These are phyloP conservation scores for Synodontis membranacea DNA, from an alignment of 2,113 vertebrate species.

Conservation along the genomic window DNA sequence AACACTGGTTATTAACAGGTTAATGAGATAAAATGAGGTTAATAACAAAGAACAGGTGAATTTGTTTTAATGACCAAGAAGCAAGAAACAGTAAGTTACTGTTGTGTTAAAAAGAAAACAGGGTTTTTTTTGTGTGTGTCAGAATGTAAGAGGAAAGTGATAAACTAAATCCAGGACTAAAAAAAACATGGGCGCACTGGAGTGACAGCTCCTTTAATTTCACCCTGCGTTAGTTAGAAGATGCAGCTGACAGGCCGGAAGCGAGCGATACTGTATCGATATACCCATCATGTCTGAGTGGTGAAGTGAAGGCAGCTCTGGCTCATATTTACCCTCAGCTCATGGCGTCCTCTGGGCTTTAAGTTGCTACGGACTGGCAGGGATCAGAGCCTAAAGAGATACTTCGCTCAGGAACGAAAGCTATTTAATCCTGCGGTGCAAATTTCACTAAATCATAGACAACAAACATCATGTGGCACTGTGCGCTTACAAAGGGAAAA, in stretches of 20 bases:
- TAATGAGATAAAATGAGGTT: too few species aligned
- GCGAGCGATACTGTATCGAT: slow-evolving; percentile 13
- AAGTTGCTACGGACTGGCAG: not conserved
- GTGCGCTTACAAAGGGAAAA: not conserved
- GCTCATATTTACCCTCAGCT: slow-evolving; percentile 25
- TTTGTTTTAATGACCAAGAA: too few species aligned
- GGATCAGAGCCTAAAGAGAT: slow-evolving; percentile 16
- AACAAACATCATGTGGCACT: not conserved
- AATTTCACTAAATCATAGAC: slow-evolving; percentile 13
- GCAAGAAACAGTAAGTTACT: too few species aligned
- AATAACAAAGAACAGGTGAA: too few species aligned
- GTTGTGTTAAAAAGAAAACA: too few species aligned
- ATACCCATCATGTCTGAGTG: slow-evolving; percentile 21
- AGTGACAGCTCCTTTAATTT: slow-evolving; percentile 39
- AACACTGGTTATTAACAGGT: too few species aligned
- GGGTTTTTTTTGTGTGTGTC: too few species aligned
- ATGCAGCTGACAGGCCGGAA: slow-evolving; percentile 20
- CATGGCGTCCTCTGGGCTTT: slow-evolving; percentile 13
- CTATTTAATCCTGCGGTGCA: not conserved
- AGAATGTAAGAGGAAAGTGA: not conserved
- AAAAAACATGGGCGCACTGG: not conserved
- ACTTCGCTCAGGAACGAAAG: not conserved
- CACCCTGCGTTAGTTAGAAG: slow-evolving; percentile 27
- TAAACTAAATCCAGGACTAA: not conserved
- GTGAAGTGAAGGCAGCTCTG: not conserved